Evolutionary conservation across 53 echinoderm and acorn worm genomes (phyloP).

Genomic region (Paracentrotus lividus): DNA sequence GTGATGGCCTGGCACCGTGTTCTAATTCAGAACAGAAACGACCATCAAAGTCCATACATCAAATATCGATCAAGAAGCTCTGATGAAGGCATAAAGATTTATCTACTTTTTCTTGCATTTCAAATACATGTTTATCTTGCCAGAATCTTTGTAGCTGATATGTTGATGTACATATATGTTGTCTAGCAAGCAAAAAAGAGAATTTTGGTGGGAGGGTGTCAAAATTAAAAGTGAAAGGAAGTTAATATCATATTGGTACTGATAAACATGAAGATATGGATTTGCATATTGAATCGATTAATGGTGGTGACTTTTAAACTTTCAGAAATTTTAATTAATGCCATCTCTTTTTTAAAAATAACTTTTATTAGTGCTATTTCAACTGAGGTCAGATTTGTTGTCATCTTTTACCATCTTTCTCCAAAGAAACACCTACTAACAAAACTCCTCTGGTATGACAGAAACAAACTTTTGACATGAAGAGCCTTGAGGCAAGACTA

Average conservation of each 20-base stretch:
- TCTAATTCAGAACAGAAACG: slow-evolving; percentile 44
- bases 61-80: not conserved
- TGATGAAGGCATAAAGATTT: not conserved
- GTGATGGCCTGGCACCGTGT: slow-evolving; percentile 22
- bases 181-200: not conserved
- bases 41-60: not conserved
- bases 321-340: too few species aligned
- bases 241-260: too few species aligned
- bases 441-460: not conserved
- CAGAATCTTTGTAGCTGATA: not conserved
- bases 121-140: not conserved
- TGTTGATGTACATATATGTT: not conserved
- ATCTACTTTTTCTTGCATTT: not conserved
- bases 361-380: too few species aligned
- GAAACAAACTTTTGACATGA: not conserved
- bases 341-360: too few species aligned
- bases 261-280: too few species aligned
- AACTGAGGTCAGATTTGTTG: not conserved
- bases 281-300: not conserved
- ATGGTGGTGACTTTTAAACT: too few species aligned
- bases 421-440: not conserved
- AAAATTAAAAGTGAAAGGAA: too few species aligned
- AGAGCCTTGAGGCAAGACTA: slow-evolving; percentile 29
- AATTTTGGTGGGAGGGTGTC: not conserved
- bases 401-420: not conserved